Evolutionary conservation across 2,113 vertebrate genomes (phyloP).

Genomic region (Nicator chloris): DNA sequence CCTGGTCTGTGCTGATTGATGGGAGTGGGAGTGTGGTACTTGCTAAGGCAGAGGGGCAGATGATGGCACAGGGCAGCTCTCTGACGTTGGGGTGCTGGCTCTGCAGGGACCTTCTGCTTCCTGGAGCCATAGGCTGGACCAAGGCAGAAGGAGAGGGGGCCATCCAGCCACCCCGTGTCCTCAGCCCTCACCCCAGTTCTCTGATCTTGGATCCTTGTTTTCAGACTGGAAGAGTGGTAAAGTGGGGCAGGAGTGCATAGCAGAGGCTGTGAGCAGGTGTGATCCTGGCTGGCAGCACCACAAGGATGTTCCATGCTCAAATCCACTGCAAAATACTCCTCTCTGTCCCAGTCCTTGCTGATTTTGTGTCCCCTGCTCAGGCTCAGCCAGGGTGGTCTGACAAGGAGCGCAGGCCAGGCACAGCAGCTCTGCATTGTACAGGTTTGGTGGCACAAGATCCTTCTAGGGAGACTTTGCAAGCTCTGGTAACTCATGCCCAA

Average conservation of each 20-base stretch:
- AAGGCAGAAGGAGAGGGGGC: neutral
- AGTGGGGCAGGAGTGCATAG: neutral
- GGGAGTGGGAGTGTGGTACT: conserved; percentile 9
- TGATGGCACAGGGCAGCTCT: neutral
- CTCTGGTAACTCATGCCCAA: neutral
- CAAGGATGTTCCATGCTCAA: neutral
- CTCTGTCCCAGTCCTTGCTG: neutral
- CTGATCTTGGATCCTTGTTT: rapidly evolving
- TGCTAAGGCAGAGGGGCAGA: neutral
- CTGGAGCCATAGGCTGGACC: neutral
- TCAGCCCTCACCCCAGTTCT: neutral
- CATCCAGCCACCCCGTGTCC: neutral
- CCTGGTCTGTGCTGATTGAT: conserved; percentile 56
- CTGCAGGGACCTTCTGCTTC: neutral
- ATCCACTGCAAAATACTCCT: neutral
- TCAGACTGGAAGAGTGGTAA: neutral
- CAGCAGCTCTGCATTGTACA: rapidly evolving
- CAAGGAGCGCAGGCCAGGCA: neutral
- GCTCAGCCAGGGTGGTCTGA: neutral
- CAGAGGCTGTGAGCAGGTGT: neutral
- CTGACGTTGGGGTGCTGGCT: neutral
- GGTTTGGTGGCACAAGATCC: neutral
- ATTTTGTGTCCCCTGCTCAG: neutral
- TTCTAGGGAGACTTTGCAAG: neutral
- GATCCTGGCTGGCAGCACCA: neutral